Percentiles rank a stretch among this genome's conserved stretches.
Evolutionary conservation across 2,113 vertebrate species (phyloP).

Genomic region (Aphyosemion australe): DNA sequence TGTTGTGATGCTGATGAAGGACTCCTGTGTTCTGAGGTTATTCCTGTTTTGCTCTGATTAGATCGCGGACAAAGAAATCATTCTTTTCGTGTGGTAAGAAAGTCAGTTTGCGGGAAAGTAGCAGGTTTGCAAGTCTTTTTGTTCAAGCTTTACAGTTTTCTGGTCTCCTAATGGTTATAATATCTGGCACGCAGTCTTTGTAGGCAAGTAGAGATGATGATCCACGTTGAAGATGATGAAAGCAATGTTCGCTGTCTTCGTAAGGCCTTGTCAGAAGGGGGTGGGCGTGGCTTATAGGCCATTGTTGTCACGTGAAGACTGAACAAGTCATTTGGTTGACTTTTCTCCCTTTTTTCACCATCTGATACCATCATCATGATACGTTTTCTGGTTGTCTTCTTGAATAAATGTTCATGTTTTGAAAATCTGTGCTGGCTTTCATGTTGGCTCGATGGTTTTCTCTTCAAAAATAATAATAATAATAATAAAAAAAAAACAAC

Average conservation of each 20-base stretch:
- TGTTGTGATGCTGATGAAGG: slow-evolving; percentile 66
- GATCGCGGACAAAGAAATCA: slow-evolving; percentile 79
- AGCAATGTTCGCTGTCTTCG: slow-evolving; percentile 53
- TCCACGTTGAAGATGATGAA: slow-evolving; percentile 49
- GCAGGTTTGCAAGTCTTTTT: slow-evolving; percentile 72
- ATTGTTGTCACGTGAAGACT: slow-evolving; percentile 45
- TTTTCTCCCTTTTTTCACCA: slow-evolving; percentile 22
- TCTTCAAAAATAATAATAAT: slow-evolving; percentile 7
- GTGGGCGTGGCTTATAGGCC: slow-evolving; percentile 50
- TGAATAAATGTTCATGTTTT: slow-evolving; percentile 63
- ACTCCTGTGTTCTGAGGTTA: slow-evolving; percentile 82
- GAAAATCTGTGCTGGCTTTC: slow-evolving; percentile 85
- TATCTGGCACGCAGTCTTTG: slow-evolving; percentile 72
- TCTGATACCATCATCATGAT: slow-evolving; percentile 57
- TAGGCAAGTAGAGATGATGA: slow-evolving; percentile 78
- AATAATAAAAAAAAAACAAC: slow-evolving; percentile 4
- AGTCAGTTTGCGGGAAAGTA: slow-evolving; percentile 83
- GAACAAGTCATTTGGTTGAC: slow-evolving; percentile 35
- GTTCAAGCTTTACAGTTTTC: slow-evolving; percentile 82
- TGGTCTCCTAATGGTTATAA: slow-evolving; percentile 78
- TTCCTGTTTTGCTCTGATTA: slow-evolving; percentile 78
- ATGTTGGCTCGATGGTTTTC: slow-evolving; percentile 35
- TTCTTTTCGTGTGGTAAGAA: slow-evolving; percentile 77
- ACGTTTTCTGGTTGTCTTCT: slow-evolving; percentile 34
- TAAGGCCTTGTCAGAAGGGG: slow-evolving; percentile 67